These are phyloP conservation scores for Aelia acuminata DNA, from an alignment of 2,888 invertebrate genomes.

Conservation along the genomic window DNA sequence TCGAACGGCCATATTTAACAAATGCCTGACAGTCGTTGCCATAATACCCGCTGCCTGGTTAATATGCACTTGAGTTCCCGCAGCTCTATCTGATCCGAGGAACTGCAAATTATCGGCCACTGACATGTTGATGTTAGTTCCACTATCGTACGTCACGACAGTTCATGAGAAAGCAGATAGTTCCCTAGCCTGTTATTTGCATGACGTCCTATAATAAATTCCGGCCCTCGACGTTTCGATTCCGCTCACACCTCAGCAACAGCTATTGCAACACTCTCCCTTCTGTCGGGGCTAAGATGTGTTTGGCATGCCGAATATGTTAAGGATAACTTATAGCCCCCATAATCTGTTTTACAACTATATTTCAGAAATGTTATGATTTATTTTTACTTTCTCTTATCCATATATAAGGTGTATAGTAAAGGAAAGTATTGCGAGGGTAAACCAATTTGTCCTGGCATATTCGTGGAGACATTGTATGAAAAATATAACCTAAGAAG, in stretches of 20 bases:
- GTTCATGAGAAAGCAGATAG: conserved; percentile 27
- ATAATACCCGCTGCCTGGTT: conserved; percentile 10
- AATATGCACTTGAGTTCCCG: conserved; percentile 38
- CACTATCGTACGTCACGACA: conserved; percentile 45
- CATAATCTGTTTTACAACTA: neutral
- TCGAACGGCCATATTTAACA: neutral
- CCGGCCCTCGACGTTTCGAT: neutral
- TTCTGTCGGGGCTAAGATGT: neutral
- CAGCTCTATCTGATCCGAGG: conserved; percentile 37
- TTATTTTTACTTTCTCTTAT: no score
- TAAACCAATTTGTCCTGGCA: no score
- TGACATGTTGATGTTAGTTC: conserved; percentile 35
- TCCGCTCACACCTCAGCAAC: neutral
- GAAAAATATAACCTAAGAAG: no score
- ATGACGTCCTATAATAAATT: conserved; percentile 2
- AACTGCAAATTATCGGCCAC: conserved; percentile 39
- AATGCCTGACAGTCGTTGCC: neutral
- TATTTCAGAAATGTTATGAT: neutral
- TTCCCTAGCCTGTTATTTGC: conserved; percentile 11
- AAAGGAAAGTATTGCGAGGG: no score
- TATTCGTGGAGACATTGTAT: no score
- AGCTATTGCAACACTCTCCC: conserved; percentile 17
- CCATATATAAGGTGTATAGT: no score
- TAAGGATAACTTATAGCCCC: neutral
- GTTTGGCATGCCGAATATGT: neutral